Evolutionary conservation across 1,140 invertebrate genomes (phyloP).

Genomic region (Sycophila sp.): DNA sequence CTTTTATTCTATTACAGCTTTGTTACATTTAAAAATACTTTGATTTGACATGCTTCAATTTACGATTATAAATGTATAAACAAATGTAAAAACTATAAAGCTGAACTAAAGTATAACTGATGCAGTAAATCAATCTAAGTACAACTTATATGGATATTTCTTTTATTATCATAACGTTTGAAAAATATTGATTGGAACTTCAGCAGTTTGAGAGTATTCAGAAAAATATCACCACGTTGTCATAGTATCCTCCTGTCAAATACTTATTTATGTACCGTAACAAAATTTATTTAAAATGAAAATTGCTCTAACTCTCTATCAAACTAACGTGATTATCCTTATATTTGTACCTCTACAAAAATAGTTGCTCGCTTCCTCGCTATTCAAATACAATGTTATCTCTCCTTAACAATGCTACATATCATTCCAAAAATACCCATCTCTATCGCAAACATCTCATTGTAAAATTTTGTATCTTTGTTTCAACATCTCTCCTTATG

Average conservation of each 20-base stretch:
- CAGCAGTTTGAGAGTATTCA: not conserved
- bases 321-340: not conserved
- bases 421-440: constrained; percentile 9
- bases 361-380: not conserved
- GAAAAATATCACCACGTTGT: not conserved
- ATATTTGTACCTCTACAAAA: no score
- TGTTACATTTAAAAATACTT: not conserved
- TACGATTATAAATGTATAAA: not conserved
- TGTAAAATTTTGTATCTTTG: no score
- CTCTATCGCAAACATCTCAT: no score
- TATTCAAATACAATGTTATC: not conserved
- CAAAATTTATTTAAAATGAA: not conserved
- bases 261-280: not conserved
- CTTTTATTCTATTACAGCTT: not conserved
- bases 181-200: not conserved
- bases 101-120: not conserved
- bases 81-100: not conserved
- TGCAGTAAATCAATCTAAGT: not conserved
- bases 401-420: not conserved
- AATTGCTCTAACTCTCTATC: not conserved
- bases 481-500: no score
- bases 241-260: not conserved
- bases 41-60: no score
- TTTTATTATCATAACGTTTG: not conserved
- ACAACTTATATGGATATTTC: not conserved